Base-by-base conservation (phyloP, 2,888 invertebrate genomes). In the Parasteatoda lunata region DNA sequence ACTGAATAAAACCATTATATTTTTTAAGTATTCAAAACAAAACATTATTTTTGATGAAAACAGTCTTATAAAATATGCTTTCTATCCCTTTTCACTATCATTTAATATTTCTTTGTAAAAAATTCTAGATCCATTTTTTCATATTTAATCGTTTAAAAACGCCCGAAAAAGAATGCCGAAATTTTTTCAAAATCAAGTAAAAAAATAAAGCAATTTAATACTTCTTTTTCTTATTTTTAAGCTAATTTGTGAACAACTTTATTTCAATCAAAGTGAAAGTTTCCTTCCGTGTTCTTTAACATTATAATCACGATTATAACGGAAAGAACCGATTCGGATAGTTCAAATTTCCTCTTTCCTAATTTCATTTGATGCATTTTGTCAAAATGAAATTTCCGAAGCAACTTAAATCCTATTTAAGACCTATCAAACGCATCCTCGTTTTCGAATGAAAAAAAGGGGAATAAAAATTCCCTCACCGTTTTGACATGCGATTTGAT, bases 401-500 rank as follows among this genome's bases (percentile, higher is more conserved):
- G 59, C n/a, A 59, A 59, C 59, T 59, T 30, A 52, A 80, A 69
- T 69, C 54, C 54, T 15, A 72, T 80, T 73, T 49, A 9, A 66
- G 69, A 30, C 51, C 80, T 72, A 79, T 79, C 69, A 79, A 15
- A 9, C 59, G 30, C 13, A 54, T 54, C 59, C 77, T 11, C 30
- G 59, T 59, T 59, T 59, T 9, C 59, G 4, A 9, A 59, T 4
- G 2, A 77, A 77, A 30, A 13, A 13, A 48, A 13, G 59, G 64
- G 15, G 76, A 30, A 30, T 30, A 30, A 30, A 30, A 30, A 30
- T 30, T 30, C 30, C 30, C 30, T 30, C 45, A 64, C 49, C 49
- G 15, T 79, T 80, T 80, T 9, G 73, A 73, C 51, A 80, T 73
- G 45, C 49, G 54, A 78, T 69, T 59, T 70, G 70, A 78, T 78